These are phyloP conservation scores for Canis aureus DNA, from an alignment of 2,113 vertebrate species.

Conservation along the genomic window DNA sequence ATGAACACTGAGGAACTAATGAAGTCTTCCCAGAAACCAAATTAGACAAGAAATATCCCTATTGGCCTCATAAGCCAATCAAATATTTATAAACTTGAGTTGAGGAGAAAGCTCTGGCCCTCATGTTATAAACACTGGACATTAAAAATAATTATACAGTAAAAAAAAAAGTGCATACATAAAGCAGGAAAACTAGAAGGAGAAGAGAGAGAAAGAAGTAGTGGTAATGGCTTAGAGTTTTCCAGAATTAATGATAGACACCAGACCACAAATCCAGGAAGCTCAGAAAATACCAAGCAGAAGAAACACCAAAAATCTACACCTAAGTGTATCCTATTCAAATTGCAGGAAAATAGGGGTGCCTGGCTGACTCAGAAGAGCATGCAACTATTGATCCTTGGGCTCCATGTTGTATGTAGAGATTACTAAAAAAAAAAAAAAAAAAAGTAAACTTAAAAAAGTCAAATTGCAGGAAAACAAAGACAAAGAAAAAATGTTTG, in stretches of 20 bases:
- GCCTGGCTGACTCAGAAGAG: background rate
- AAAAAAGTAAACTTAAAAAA: background rate
- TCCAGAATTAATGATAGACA: background rate
- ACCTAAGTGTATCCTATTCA: background rate
- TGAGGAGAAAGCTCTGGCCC: background rate
- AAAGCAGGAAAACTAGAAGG: background rate
- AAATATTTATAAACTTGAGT: background rate
- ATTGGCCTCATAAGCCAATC: background rate
- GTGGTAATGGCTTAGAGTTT: background rate
- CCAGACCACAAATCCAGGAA: background rate
- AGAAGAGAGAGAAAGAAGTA: background rate
- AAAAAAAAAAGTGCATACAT: background rate
- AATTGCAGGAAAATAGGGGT: background rate
- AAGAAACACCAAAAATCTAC: background rate
- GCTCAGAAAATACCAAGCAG: background rate
- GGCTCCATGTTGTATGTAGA: background rate
- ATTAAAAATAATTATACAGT: background rate
- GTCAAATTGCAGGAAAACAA: conserved; percentile 6
- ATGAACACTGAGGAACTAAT: background rate
- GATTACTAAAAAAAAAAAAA: background rate
- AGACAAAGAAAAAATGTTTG: background rate
- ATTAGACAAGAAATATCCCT: background rate
- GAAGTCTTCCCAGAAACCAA: background rate
- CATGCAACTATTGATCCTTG: background rate
- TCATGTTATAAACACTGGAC: background rate